phyloP scores from a whole-genome alignment of 1,140 invertebrate genomes.

The Pectinophora gossypiella region DNA sequence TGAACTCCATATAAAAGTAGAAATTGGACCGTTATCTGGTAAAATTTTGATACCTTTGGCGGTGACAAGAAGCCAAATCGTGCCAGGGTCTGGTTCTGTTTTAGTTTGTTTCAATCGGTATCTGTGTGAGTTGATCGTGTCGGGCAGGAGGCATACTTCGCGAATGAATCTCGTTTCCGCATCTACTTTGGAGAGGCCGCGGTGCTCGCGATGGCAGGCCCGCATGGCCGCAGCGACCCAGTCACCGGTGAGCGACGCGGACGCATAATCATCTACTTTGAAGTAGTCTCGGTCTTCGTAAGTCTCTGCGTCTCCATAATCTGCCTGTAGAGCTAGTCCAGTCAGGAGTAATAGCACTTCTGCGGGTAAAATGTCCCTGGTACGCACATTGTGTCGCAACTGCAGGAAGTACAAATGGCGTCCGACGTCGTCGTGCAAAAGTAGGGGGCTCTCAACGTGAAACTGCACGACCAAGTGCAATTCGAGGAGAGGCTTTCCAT shows the following conservation, averaged over 20 bases:
- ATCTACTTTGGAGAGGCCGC: constrained; percentile 83
- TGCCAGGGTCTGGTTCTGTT: constrained; percentile 83
- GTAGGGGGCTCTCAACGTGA: constrained; percentile 92
- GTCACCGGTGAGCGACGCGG: constrained; percentile 63
- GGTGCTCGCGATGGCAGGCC: constrained; percentile 81
- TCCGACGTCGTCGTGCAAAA: constrained; percentile 92
- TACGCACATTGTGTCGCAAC: constrained; percentile 90
- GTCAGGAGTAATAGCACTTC: constrained; percentile 87
- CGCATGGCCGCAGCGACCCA: constrained; percentile 78
- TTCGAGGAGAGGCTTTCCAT: constrained; percentile 90
- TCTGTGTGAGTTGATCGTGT: constrained; percentile 94
- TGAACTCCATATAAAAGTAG: constrained; percentile 92
- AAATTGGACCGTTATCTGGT: constrained; percentile 79
- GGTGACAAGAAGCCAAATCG: constrained; percentile 88
- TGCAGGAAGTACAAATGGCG: constrained; percentile 96
- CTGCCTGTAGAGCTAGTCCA: constrained; percentile 92
- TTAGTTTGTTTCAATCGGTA: constrained; percentile 91
- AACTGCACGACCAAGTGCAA: constrained; percentile 96
- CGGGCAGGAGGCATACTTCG: constrained; percentile 89
- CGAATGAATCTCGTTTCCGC: constrained; percentile 91
- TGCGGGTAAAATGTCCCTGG: constrained; percentile 79
- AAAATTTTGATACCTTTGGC: constrained; percentile 91
- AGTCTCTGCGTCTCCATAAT: constrained; percentile 86
- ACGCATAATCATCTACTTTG: constrained; percentile 85
- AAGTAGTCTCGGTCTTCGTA: constrained; percentile 84